phyloP scores from a whole-genome alignment of 1,140 invertebrate species.

The Dendroctonus valens region DNA sequence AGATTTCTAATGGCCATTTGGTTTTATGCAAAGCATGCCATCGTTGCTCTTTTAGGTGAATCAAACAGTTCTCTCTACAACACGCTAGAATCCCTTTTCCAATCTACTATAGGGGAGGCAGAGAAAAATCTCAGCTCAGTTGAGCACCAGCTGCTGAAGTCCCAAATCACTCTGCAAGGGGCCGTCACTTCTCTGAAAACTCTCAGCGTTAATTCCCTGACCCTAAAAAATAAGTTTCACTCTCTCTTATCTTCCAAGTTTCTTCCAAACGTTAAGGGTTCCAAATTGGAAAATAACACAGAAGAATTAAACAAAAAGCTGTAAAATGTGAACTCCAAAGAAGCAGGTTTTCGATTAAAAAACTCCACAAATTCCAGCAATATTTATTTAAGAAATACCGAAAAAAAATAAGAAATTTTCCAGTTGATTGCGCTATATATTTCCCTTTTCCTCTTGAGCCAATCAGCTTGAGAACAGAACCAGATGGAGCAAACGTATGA shows the following conservation, averaged over 20 bases:
- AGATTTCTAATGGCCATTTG: constrained; percentile 26
- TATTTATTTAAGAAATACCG: no score
- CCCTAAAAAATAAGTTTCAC: constrained; percentile 45
- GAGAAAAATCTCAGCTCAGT: constrained; percentile 39
- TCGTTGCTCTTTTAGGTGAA: constrained; percentile 40
- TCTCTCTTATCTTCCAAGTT: constrained; percentile 42
- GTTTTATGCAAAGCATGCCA: no score
- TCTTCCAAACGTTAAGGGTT: constrained; percentile 37
- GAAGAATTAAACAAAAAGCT: no score
- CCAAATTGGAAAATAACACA: constrained; percentile 3
- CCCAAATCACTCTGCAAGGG: constrained; percentile 46
- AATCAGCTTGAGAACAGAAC: no score
- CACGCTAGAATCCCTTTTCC: constrained; percentile 39
- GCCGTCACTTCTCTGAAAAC: constrained; percentile 43
- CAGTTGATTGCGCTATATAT: no score
- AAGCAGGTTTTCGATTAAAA: no score
- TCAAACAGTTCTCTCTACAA: constrained; percentile 39
- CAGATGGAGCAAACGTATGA: no score
- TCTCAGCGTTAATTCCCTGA: constrained; percentile 42
- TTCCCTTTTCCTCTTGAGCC: no score
- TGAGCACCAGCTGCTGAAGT: constrained; percentile 46
- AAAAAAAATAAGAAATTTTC: no score
- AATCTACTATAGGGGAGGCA: constrained; percentile 38
- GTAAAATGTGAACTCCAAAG: no score
- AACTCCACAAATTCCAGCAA: no score